Evolutionary conservation across 2,888 invertebrate genomes (phyloP).

Genomic region (Tolmerus cingulatus): DNA sequence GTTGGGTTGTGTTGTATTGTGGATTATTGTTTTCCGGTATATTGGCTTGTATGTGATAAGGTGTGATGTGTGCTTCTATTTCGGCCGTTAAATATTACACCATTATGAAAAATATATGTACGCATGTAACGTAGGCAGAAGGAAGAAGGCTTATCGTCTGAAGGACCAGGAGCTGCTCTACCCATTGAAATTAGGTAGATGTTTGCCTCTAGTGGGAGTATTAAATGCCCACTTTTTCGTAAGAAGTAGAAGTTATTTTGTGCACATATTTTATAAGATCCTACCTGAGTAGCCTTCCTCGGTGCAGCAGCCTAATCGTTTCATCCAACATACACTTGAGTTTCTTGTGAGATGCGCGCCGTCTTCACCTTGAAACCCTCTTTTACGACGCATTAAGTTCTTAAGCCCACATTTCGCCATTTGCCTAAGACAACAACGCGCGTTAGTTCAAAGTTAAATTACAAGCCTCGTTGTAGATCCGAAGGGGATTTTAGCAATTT

Average conservation of each 20-base stretch:
- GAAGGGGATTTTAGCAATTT: constrained; percentile 10
- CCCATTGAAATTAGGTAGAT: not conserved
- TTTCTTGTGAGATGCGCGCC: not conserved
- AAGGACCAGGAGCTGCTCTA: not conserved
- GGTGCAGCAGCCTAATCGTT: not conserved
- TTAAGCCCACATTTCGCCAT: not conserved
- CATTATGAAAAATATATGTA: no score
- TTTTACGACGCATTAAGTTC: not conserved
- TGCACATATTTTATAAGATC: not conserved
- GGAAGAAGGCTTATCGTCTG: not conserved
- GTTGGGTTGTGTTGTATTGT: no score
- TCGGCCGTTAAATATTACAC: no score
- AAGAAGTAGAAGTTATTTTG: not conserved
- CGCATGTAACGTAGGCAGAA: not conserved
- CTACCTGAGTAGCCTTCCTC: not conserved
- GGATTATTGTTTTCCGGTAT: no score
- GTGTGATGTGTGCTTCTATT: no score
- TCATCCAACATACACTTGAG: not conserved
- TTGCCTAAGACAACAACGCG: constrained; percentile 9
- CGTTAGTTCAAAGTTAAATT: constrained; percentile 25
- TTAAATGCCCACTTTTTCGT: not conserved
- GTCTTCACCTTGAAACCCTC: constrained; percentile 3
- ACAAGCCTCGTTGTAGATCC: constrained; percentile 1
- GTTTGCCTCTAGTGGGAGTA: no score
- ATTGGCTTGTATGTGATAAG: no score